A percentile compares a stretch with the other conserved stretches of the same genome.
Evolutionary conservation across 2,797 vertebrate species (phyloP).

Genomic region (Sphenodon punctatus): DNA sequence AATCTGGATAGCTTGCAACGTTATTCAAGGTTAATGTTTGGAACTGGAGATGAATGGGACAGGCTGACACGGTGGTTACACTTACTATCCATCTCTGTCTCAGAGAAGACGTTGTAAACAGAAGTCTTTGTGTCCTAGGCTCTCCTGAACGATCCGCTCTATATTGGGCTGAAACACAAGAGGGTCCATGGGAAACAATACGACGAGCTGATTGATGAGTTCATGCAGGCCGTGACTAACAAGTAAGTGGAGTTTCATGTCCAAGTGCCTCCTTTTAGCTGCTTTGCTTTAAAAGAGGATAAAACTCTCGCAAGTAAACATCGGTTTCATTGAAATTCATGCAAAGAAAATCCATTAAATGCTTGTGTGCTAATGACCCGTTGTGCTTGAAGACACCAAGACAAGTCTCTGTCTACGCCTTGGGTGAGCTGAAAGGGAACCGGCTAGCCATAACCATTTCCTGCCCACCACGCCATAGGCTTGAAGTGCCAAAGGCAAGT

Average conservation of each 20-base stretch:
- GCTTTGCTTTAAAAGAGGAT: constrained; percentile 44
- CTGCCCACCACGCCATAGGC: constrained; percentile 17
- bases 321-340: constrained; percentile 18
- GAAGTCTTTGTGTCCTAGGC: constrained; percentile 76
- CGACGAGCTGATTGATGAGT: constrained; percentile 94
- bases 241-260: constrained; percentile 83
- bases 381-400: constrained; percentile 1
- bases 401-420: constrained; percentile 32
- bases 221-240: constrained; percentile 95
- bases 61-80: not conserved
- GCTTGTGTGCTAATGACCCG: constrained; percentile 41
- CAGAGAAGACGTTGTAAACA: constrained; percentile 44
- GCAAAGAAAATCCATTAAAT: constrained; percentile 32
- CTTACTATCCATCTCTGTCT: not conserved
- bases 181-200: constrained; percentile 92
- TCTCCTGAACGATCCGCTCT: constrained; percentile 91
- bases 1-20: not conserved
- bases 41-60: not conserved
- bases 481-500: constrained; percentile 23
- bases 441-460: constrained; percentile 52
- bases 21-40: not conserved
- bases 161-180: constrained; percentile 96
- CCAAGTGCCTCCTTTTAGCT: constrained; percentile 2
- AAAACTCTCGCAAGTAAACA: constrained; percentile 46
- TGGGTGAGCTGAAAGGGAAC: constrained; percentile 16